These are phyloP conservation scores for Sardina pilchardus DNA, from an alignment of 2,113 vertebrate genomes.

Conservation along the genomic window DNA sequence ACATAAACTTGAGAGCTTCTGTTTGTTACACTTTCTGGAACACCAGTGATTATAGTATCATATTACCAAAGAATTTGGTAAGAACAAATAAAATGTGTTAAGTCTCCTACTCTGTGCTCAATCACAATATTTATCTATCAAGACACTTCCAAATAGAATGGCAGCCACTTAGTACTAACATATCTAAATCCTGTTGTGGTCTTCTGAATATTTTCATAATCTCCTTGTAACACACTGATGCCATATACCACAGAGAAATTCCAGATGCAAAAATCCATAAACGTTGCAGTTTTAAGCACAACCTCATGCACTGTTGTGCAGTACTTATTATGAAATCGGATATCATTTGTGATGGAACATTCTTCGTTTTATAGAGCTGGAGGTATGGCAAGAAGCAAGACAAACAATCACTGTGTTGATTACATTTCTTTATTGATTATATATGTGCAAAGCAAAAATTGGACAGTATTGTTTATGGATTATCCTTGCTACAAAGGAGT, in stretches of 20 bases:
- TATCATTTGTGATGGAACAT: background rate
- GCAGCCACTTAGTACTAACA: too few relatives aligned
- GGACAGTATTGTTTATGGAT: background rate
- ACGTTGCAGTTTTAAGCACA: background rate
- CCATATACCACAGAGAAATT: too few relatives aligned
- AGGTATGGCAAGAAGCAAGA: background rate
- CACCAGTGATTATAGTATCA: too few relatives aligned
- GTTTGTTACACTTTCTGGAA: background rate
- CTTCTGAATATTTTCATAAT: too few relatives aligned
- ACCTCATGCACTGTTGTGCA: background rate
- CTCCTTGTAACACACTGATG: too few relatives aligned
- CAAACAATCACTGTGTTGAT: background rate
- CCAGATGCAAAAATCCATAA: too few relatives aligned
- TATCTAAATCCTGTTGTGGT: too few relatives aligned
- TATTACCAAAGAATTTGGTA: too few relatives aligned
- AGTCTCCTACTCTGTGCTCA: too few relatives aligned
- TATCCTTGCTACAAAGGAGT: background rate
- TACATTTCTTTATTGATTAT: background rate
- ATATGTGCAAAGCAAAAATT: conserved; percentile 17
- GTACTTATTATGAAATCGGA: background rate
- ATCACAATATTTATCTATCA: too few relatives aligned
- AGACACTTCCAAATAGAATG: too few relatives aligned
- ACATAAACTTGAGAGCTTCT: background rate
- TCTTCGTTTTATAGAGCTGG: background rate
- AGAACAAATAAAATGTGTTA: too few relatives aligned